Evolutionary conservation across 2,888 invertebrate species (phyloP).

Genomic region (Troides helena): DNA sequence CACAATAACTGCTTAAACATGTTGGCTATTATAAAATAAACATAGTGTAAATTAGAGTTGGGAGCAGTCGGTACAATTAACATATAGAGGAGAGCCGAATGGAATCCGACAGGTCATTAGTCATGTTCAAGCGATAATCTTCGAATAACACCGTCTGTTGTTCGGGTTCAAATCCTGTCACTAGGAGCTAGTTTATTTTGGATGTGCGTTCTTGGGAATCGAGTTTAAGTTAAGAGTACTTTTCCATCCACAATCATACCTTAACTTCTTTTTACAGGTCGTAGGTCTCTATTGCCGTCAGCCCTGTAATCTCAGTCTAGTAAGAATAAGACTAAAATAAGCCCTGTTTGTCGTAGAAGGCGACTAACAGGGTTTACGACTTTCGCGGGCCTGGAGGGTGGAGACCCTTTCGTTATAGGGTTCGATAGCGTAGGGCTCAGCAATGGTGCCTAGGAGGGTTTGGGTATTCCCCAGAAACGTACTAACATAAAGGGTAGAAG

Average conservation of each 20-base stretch:
- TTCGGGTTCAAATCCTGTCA: conserved; percentile 35
- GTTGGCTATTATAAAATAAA: conserved; percentile 62
- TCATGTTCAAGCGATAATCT: conserved; percentile 75
- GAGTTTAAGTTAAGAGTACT: background rate
- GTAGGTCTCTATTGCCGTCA: no score
- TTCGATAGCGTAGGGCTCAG: no score
- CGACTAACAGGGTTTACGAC: no score
- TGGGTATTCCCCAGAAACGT: no score
- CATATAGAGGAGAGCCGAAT: conserved; percentile 57
- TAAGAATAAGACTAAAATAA: no score
- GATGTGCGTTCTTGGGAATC: background rate
- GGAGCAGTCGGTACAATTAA: conserved; percentile 71
- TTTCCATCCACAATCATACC: background rate
- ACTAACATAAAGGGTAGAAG: no score
- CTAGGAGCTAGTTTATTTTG: conserved; percentile 9
- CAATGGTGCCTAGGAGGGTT: no score
- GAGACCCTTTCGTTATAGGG: no score
- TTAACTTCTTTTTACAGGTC: no score
- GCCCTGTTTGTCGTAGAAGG: no score
- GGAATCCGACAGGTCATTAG: conserved; percentile 66
- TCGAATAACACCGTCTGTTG: conserved; percentile 71
- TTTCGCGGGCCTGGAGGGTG: no score
- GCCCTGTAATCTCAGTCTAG: no score
- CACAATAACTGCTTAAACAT: conserved; percentile 32
- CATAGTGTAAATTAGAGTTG: conserved; percentile 71